Percentiles rank a stretch among this genome's conserved stretches.
These are phyloP conservation scores for Sebastes minor DNA, from an alignment of 2,797 vertebrate species.

Conservation along the genomic window DNA sequence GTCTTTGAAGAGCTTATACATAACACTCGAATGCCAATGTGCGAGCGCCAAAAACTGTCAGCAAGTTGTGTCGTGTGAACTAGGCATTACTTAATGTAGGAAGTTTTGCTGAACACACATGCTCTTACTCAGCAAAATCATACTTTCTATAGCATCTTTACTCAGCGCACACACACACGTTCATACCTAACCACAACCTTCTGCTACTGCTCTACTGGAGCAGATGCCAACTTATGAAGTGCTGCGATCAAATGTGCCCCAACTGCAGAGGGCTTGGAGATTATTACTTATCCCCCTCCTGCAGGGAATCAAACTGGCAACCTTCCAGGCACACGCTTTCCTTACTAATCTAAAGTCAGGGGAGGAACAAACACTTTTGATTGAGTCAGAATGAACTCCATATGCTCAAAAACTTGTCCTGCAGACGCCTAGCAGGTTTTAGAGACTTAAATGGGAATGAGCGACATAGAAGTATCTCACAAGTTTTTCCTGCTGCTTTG, in stretches of 20 bases:
- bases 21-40: no score
- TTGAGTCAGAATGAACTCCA: neutral
- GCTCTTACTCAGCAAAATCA: neutral
- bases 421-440: conserved; percentile 1
- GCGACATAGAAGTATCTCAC: neutral
- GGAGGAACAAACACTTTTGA: neutral
- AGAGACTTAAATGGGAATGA: neutral
- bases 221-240: neutral
- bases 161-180: neutral
- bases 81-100: neutral
- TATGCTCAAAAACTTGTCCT: neutral
- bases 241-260: neutral
- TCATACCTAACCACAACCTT: neutral
- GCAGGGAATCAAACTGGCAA: neutral
- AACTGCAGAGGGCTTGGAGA: neutral
- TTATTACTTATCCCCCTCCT: neutral
- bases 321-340: neutral
- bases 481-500: neutral
- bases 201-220: neutral
- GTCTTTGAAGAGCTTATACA: no score
- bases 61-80: no score
- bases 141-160: neutral
- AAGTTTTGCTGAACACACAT: neutral
- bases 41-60: no score
- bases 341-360: neutral